phyloP scores from a whole-genome alignment of 1,140 invertebrate species.

The Hirudo medicinalis region DNA sequence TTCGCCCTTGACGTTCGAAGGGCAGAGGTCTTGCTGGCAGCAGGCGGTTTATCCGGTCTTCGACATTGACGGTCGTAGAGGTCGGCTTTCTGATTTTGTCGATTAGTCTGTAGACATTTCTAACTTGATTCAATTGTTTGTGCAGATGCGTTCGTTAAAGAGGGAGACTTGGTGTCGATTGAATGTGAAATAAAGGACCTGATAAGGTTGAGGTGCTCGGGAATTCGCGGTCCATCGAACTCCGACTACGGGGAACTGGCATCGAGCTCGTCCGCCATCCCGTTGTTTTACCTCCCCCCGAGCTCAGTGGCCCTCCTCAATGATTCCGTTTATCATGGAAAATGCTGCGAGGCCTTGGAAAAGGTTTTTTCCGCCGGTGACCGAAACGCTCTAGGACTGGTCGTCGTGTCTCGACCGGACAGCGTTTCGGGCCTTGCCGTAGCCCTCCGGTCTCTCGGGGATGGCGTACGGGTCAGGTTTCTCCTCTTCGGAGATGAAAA shows the following conservation, averaged over 20 bases:
- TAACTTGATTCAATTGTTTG: not conserved
- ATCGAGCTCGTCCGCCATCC: not conserved
- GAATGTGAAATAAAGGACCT: too few relatives aligned
- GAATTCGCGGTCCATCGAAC: too few relatives aligned
- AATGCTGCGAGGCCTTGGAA: not conserved
- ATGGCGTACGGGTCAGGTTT: too few relatives aligned
- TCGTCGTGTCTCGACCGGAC: too few relatives aligned
- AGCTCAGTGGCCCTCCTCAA: not conserved
- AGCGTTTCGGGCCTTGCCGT: too few relatives aligned
- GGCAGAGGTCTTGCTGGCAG: not conserved
- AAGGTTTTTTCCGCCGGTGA: not conserved
- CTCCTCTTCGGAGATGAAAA: too few relatives aligned
- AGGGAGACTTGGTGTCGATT: too few relatives aligned
- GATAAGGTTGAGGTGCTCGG: too few relatives aligned
- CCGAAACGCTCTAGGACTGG: too few relatives aligned
- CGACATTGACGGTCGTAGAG: too few relatives aligned
- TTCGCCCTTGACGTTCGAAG: not conserved
- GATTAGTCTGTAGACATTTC: not conserved
- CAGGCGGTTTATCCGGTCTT: conserved; percentile 1
- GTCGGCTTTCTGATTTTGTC: not conserved
- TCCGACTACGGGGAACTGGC: not conserved
- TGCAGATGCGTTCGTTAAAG: not conserved
- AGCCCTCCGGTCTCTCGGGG: too few relatives aligned
- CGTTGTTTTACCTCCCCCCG: not conserved
- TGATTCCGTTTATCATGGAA: not conserved